phyloP scores from a whole-genome alignment of 53 echinoderm and acorn worm species.

The Hippasteria phrygiana region DNA sequence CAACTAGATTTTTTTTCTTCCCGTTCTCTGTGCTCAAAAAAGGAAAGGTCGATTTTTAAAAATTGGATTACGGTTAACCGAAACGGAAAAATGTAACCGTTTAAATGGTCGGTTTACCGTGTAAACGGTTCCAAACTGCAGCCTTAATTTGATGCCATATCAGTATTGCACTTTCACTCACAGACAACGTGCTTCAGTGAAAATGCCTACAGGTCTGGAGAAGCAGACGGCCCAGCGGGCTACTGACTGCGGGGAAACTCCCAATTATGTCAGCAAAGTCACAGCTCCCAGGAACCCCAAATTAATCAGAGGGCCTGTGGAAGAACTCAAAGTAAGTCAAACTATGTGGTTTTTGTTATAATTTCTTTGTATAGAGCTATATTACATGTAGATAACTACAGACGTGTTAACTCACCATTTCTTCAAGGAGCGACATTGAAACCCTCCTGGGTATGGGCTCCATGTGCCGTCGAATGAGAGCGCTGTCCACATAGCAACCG shows the following conservation, averaged over 20 bases:
- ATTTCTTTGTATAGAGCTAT: background rate
- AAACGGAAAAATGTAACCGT: too few relatives aligned
- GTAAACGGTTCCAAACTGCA: background rate
- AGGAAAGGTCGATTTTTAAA: too few relatives aligned
- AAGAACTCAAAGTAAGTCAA: conserved; percentile 79
- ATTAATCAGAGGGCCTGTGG: conserved; percentile 78
- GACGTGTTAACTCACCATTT: too few relatives aligned
- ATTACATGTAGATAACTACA: too few relatives aligned
- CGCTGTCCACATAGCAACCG: too few relatives aligned
- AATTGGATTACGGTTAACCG: too few relatives aligned
- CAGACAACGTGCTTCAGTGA: conserved; percentile 7
- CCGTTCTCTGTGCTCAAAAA: too few relatives aligned
- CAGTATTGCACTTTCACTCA: background rate
- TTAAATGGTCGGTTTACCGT: background rate
- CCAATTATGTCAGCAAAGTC: conserved; percentile 89
- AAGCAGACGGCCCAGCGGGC: conserved; percentile 94
- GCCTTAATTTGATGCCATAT: background rate
- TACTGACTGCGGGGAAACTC: conserved; percentile 98
- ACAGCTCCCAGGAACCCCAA: conserved; percentile 96
- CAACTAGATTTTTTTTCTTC: too few relatives aligned
- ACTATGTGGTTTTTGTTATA: background rate
- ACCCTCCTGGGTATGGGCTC: too few relatives aligned
- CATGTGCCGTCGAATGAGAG: too few relatives aligned
- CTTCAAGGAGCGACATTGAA: too few relatives aligned
- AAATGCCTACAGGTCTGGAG: conserved; percentile 97